These are phyloP conservation scores for Progne subis DNA, from an alignment of 2,113 vertebrate species.

Conservation along the genomic window DNA sequence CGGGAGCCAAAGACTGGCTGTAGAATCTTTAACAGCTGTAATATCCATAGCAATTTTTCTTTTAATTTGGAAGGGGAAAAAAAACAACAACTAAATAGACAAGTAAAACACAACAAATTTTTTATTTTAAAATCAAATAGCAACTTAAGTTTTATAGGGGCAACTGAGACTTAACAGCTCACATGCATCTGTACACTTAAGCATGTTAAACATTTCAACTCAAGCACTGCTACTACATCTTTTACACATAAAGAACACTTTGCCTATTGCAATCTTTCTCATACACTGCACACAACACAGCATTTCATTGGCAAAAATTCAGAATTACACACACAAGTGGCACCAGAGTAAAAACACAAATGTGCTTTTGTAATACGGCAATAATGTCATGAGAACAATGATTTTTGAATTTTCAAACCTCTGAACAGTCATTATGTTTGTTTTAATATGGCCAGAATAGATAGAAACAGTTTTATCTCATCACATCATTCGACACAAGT, in stretches of 20 bases:
- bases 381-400: constrained; percentile 3
- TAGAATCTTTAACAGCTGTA: not conserved
- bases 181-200: not conserved
- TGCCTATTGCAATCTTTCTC: not conserved
- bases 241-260: not conserved
- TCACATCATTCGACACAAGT: constrained; percentile 9
- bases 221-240: not conserved
- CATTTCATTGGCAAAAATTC: not conserved
- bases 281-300: not conserved
- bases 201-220: not conserved
- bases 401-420: constrained; percentile 29
- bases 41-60: not conserved
- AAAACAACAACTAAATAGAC: not conserved
- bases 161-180: not conserved
- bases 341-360: constrained; percentile 12
- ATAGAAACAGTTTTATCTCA: constrained; percentile 36
- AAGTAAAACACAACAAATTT: not conserved
- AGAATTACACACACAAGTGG: not conserved
- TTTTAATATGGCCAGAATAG: constrained; percentile 20
- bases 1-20: not conserved
- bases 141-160: not conserved
- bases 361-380: not conserved
- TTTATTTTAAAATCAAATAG: constrained; percentile 29
- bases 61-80: not conserved
- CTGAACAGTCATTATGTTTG: not conserved